Evolutionary conservation across 64 coral and sea anemone species (phyloP).

Genomic region (Hydrozoanthus tunicans): DNA sequence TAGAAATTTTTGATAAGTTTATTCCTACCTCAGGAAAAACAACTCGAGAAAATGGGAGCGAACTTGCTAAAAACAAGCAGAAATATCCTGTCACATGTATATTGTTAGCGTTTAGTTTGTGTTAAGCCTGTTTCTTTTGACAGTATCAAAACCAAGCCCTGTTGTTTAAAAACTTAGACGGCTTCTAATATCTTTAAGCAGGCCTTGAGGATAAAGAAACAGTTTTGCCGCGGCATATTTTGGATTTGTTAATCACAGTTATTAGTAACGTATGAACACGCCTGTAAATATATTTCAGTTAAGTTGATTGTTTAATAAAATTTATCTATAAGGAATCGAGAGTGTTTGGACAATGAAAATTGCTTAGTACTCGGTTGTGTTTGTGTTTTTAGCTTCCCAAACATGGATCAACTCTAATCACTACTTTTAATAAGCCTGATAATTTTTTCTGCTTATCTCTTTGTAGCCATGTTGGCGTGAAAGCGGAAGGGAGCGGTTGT

Average conservation of each 20-base stretch:
- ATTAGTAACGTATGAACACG: background rate
- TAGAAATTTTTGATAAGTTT: background rate
- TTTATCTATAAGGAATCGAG: background rate
- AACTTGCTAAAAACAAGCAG: background rate
- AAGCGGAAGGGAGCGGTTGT: slow-evolving; percentile 29
- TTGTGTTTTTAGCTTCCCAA: slow-evolving; percentile 17
- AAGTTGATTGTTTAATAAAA: slow-evolving; percentile 35
- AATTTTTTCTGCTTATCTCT: slow-evolving; percentile 20
- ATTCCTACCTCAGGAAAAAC: slow-evolving; percentile 21
- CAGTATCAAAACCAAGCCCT: too few relatives aligned
- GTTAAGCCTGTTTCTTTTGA: too few relatives aligned
- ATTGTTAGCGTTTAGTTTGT: background rate
- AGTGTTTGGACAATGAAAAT: background rate
- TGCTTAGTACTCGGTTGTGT: background rate
- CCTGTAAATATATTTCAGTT: slow-evolving; percentile 35
- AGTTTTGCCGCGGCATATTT: background rate
- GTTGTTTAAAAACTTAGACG: background rate
- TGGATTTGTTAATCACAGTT: background rate
- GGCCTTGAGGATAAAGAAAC: background rate
- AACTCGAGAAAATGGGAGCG: slow-evolving; percentile 2
- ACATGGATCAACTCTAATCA: background rate
- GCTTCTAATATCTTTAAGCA: background rate
- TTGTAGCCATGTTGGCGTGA: slow-evolving; percentile 12
- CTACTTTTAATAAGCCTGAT: too few relatives aligned
- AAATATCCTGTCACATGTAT: background rate